phyloP scores from a whole-genome alignment of 2,797 vertebrate genomes.

The Paedocypris micromegethes region DNA sequence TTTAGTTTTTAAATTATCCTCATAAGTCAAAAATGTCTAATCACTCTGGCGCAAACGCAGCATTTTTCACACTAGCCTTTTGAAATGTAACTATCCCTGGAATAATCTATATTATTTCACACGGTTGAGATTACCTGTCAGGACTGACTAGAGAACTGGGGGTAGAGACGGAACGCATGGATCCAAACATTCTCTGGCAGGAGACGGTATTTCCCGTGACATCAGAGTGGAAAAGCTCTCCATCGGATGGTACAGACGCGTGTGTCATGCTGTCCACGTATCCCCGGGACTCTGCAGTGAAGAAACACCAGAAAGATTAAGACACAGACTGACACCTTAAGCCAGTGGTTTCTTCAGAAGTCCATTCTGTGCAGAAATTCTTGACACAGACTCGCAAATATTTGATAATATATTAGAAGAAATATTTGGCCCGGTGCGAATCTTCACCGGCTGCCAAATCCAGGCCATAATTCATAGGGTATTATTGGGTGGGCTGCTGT shows the following conservation, averaged over 20 bases:
- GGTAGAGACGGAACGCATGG: conserved; percentile 66
- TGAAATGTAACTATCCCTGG: too few species aligned
- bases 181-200: conserved; percentile 70
- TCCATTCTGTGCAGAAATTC: conserved; percentile 3
- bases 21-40: too few species aligned
- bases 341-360: neutral
- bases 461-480: conserved; percentile 29
- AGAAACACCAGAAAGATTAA: conserved; percentile 11
- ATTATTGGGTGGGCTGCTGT: conserved; percentile 9
- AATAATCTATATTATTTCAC: too few species aligned
- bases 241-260: conserved; percentile 65
- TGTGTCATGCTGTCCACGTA: conserved; percentile 70
- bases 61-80: too few species aligned
- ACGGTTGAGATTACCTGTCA: conserved; percentile 69
- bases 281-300: conserved; percentile 69
- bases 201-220: conserved; percentile 58
- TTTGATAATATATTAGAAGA: conserved; percentile 6
- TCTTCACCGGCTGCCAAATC: conserved; percentile 22
- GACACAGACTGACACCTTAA: neutral
- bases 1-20: too few species aligned
- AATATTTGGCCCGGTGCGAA: neutral
- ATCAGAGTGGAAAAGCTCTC: conserved; percentile 65
- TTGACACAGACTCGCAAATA: neutral
- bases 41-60: too few species aligned
- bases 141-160: conserved; percentile 61